A percentile compares a stretch with the other conserved stretches of the same genome.
These are phyloP conservation scores for Pachycephus smyrnensis DNA, from an alignment of 2,888 invertebrate genomes.

Conservation along the genomic window DNA sequence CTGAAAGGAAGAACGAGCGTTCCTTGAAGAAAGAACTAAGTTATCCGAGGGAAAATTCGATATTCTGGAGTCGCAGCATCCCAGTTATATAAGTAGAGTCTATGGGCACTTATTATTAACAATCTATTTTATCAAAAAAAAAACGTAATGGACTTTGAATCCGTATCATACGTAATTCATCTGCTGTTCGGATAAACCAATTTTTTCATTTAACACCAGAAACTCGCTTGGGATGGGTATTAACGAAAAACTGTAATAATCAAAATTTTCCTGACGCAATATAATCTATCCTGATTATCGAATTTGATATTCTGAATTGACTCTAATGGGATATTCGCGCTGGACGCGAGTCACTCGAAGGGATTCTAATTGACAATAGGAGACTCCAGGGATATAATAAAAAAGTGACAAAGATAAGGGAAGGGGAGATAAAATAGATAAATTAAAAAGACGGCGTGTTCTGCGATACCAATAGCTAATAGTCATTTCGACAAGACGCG, in stretches of 20 bases:
- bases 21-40: neutral
- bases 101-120: neutral
- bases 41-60: neutral
- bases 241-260: neutral
- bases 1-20: neutral
- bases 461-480: slow-evolving; percentile 4
- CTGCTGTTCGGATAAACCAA: neutral
- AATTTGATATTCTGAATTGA: neutral
- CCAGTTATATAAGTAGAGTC: neutral
- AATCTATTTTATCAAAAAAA: neutral
- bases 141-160: neutral
- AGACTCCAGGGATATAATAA: neutral
- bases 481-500: neutral
- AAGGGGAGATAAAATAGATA: neutral
- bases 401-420: neutral
- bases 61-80: neutral
- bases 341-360: slow-evolving; percentile 38
- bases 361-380: slow-evolving; percentile 9
- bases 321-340: slow-evolving; percentile 34
- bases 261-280: neutral
- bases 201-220: neutral
- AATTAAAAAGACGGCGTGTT: neutral
- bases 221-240: neutral
- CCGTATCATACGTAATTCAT: neutral
- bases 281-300: neutral